phyloP scores from a whole-genome alignment of 2,113 vertebrate genomes.

The Salminus brasiliensis region DNA sequence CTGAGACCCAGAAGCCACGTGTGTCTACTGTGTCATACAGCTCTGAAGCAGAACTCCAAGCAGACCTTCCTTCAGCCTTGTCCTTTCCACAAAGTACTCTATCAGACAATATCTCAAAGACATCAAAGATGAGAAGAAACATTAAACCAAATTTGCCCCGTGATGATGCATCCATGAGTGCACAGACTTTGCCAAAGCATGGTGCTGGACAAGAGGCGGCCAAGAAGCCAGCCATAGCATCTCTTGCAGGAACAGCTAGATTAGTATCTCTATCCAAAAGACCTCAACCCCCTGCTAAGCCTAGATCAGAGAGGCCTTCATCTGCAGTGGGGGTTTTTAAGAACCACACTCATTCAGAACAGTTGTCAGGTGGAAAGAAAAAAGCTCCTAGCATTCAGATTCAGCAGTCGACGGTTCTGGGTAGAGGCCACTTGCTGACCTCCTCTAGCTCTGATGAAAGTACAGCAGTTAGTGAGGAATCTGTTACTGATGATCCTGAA shows the following conservation, averaged over 20 bases:
- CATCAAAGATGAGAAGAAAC: slow-evolving; percentile 12
- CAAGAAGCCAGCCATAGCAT: slow-evolving; percentile 66
- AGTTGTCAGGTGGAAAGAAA: background rate
- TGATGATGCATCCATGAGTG: background rate
- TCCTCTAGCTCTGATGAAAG: slow-evolving; percentile 14
- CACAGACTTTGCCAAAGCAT: slow-evolving; percentile 9
- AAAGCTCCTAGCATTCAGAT: background rate
- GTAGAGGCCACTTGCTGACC: background rate
- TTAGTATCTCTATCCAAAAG: slow-evolving; percentile 54
- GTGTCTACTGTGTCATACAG: background rate
- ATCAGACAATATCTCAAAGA: slow-evolving; percentile 19
- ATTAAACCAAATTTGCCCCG: slow-evolving; percentile 26
- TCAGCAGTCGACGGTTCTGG: background rate
- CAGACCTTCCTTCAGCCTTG: slow-evolving; percentile 12
- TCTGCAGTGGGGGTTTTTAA: background rate
- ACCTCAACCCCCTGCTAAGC: slow-evolving; percentile 46
- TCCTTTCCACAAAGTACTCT: slow-evolving; percentile 15
- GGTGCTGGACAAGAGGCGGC: background rate
- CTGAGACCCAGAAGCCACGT: background rate
- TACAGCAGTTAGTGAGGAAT: slow-evolving; percentile 5
- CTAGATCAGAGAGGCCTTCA: background rate
- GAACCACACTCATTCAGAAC: background rate
- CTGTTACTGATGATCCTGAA: slow-evolving; percentile 33
- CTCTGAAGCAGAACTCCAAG: slow-evolving; percentile 32
- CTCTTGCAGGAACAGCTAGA: slow-evolving; percentile 66